A percentile compares a stretch with the other conserved stretches of the same genome.
Conservation (phyloP, 2,113 vertebrate genomes). For the Silurus meridionalis region DNA sequence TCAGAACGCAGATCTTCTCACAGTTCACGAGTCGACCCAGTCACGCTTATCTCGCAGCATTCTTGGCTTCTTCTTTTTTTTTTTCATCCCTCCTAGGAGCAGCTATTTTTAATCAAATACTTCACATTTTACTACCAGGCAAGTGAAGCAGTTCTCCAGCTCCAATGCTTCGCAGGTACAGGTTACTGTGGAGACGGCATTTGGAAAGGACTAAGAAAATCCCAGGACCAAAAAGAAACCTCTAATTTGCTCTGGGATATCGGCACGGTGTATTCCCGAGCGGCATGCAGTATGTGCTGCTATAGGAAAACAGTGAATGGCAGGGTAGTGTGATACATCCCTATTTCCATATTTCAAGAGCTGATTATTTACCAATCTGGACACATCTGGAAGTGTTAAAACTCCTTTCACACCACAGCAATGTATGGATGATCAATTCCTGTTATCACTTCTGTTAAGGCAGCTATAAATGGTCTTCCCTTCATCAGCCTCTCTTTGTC, state of each 20-base stretch:
- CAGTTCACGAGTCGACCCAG: not conserved
- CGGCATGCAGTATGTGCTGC: not conserved
- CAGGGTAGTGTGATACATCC: not conserved
- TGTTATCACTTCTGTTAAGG: not conserved
- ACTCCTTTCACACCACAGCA: not conserved
- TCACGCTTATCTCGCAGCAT: slow-evolving; percentile 19
- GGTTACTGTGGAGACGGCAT: slow-evolving; percentile 41
- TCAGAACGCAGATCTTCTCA: not conserved
- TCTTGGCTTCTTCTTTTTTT: not conserved
- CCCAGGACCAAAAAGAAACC: not conserved
- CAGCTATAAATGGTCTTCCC: not conserved
- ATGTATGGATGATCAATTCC: not conserved
- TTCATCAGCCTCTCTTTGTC: not conserved
- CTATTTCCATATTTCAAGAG: not conserved
- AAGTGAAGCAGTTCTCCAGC: not conserved
- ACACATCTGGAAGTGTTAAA: not conserved
- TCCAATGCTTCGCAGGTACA: not conserved
- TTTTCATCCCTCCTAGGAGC: slow-evolving; percentile 14
- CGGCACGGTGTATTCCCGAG: not conserved
- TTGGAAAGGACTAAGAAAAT: not conserved
- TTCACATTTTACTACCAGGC: slow-evolving; percentile 33
- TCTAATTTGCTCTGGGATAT: not conserved
- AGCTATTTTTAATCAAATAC: slow-evolving; percentile 35
- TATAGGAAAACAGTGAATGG: not conserved
- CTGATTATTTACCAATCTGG: not conserved